A percentile compares a stretch with the other conserved stretches of the same genome.
These are phyloP conservation scores for Melikaiella ostensackeni DNA, from an alignment of 2,888 invertebrate genomes.

Conservation along the genomic window DNA sequence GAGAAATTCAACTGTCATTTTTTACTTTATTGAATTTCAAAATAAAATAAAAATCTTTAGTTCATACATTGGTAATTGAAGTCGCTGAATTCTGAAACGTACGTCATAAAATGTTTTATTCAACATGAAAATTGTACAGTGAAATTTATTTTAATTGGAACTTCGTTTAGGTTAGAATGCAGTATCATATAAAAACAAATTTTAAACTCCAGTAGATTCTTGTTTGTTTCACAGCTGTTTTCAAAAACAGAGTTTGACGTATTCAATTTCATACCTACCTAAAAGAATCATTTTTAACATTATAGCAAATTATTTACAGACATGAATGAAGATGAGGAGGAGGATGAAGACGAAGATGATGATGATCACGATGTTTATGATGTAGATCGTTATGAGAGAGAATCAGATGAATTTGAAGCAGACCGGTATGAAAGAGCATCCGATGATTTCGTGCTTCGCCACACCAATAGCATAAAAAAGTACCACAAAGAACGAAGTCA, in stretches of 20 bases:
- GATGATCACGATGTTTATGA: constrained; percentile 63
- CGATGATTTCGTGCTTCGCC: constrained; percentile 47
- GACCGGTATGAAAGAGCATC: constrained; percentile 21
- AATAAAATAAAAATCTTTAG: no score
- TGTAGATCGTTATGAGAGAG: constrained; percentile 65
- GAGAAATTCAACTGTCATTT: no score
- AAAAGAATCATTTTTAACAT: neutral
- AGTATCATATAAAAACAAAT: no score
- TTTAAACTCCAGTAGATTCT: neutral
- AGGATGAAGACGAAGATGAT: constrained; percentile 57
- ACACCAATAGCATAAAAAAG: constrained; percentile 41
- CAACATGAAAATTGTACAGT: no score
- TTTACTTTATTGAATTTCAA: no score
- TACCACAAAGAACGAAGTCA: constrained; percentile 65
- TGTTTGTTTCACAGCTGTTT: neutral
- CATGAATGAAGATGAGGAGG: constrained; percentile 55
- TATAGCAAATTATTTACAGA: constrained; percentile 16
- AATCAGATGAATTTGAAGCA: constrained; percentile 64
- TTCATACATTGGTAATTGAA: no score
- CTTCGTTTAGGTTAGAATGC: no score
- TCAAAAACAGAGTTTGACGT: neutral
- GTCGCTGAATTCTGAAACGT: no score
- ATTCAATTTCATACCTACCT: neutral
- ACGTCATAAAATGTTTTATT: no score
- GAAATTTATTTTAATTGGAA: no score